Percentiles rank a stretch among this genome's conserved stretches.
phyloP scores from a whole-genome alignment of 2,888 invertebrate genomes.

The Notocelia uddmanniana region DNA sequence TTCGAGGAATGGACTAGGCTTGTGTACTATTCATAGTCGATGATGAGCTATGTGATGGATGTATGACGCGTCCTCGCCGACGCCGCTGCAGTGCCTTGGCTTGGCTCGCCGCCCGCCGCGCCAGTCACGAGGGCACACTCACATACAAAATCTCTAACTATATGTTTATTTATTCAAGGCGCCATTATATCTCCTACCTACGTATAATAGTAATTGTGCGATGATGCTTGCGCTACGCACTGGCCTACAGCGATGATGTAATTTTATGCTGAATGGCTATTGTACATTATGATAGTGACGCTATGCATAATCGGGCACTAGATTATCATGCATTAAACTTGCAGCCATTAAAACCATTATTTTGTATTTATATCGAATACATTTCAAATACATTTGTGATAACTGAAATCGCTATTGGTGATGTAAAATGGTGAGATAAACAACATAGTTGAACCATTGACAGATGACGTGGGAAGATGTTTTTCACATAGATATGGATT shows the following conservation, averaged over 20 bases:
- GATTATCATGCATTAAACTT: conserved; percentile 6
- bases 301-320: conserved; percentile 7
- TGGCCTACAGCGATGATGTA: conserved; percentile 62
- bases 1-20: conserved; percentile 77
- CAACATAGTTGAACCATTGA: conserved; percentile 38
- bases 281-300: conserved; percentile 53
- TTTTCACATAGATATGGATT: conserved; percentile 48
- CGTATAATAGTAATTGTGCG: conserved; percentile 60
- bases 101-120: conserved; percentile 56
- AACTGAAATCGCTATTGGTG: conserved; percentile 19
- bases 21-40: conserved; percentile 77
- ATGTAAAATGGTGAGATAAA: conserved; percentile 21
- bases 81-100: conserved; percentile 51
- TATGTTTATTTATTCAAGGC: conserved; percentile 37
- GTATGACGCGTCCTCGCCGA: conserved; percentile 79
- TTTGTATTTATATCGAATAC: background rate
- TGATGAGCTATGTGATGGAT: conserved; percentile 81
- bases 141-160: conserved; percentile 37
- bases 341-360: background rate
- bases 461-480: conserved; percentile 50
- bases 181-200: conserved; percentile 42
- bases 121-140: conserved; percentile 63
- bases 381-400: conserved; percentile 3
- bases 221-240: conserved; percentile 61
- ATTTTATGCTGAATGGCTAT: conserved; percentile 60